Evolutionary conservation across 2,797 vertebrate species (phyloP), one percentile per base, ranked within the genome.

Genomic region (Tauraco hartlaubi): DNA sequence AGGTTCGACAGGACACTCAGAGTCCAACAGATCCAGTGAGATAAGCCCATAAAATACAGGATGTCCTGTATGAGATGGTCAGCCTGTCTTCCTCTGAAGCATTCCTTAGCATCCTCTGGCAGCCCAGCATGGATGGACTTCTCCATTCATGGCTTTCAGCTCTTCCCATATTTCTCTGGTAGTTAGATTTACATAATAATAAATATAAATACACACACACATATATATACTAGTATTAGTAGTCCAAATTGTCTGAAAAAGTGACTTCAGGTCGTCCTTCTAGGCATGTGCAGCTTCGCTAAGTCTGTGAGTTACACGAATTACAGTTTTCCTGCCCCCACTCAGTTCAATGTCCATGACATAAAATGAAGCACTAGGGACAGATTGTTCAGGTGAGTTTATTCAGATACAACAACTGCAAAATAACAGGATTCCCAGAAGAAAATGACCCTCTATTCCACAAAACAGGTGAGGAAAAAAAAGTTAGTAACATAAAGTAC

Each of bases 371-470:
- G 85, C 91, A 91, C 89, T 83, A 95, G 89, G 15, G 81, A 88
- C 87, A 86, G 10, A 15, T 41, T 33, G 52, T 96, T 97, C 82
- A 94, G 88, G 63, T 96, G 80, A 93, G 69, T 98, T 98, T 98
- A 97, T 97, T 97, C 85, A 96, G 95, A 96, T 90, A 59, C 44
- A 97, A 96, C 86, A 97, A 91, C 90, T 95, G 73, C 74, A 85
- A 81, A 97, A 97, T 88, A 97, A 95, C 75, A 88, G 78, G 56
- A 96, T 82, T 93, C 71, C 29, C 85, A 94, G 81, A 74, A 63
- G 90, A 92, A 95, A 87, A 88, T 85, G 67, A 64, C 43, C 15
- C 41, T 58, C 28, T 48, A 20, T 43, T 79, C 51, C 31, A 31
- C 29, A 83, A 83, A 78, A 80, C 17, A 51, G 43, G 54, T 21